phyloP scores from a whole-genome alignment of 2,888 invertebrate genomes.

The Gasteruption jaculator region DNA sequence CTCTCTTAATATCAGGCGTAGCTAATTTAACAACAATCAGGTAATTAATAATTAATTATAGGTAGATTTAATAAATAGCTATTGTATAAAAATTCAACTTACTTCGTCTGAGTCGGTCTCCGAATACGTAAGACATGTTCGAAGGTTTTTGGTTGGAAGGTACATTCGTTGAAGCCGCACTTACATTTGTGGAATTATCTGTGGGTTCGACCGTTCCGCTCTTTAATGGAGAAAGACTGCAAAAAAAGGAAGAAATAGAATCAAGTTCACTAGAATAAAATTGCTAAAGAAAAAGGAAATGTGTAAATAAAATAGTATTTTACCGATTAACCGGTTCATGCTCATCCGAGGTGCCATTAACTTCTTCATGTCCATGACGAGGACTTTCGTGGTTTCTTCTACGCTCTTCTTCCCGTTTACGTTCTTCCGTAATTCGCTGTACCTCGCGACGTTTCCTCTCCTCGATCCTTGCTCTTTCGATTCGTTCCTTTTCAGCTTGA shows the following conservation, averaged over 20 bases:
- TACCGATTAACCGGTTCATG: conserved; percentile 40
- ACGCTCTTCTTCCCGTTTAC: conserved; percentile 72
- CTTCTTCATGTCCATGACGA: conserved; percentile 47
- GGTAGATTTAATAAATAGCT: conserved; percentile 10
- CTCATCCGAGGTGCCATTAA: conserved; percentile 53
- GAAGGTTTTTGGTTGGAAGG: conserved; percentile 59
- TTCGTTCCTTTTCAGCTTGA: conserved; percentile 71
- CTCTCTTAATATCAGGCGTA: conserved; percentile 65
- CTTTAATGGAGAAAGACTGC: conserved; percentile 35
- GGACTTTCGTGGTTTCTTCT: conserved; percentile 50
- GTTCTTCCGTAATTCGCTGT: conserved; percentile 80
- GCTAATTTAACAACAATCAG: conserved; percentile 23
- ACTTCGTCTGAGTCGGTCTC: conserved; percentile 64
- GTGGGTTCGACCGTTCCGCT: conserved; percentile 22
- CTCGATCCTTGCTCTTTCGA: conserved; percentile 79
- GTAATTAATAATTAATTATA: conserved; percentile 1
- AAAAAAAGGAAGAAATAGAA: conserved; percentile 10
- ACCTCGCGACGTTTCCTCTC: conserved; percentile 83
- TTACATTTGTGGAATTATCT: conserved; percentile 17
- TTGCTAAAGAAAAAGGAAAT: not conserved
- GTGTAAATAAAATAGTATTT: conserved; percentile 6
- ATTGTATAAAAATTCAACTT: conserved; percentile 20
- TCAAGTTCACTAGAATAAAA: conserved; percentile 1
- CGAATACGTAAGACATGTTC: conserved; percentile 60
- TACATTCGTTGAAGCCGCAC: conserved; percentile 24